Evolutionary conservation across 2,888 invertebrate species (phyloP).

Genomic region (Koerneria pararmatus): DNA sequence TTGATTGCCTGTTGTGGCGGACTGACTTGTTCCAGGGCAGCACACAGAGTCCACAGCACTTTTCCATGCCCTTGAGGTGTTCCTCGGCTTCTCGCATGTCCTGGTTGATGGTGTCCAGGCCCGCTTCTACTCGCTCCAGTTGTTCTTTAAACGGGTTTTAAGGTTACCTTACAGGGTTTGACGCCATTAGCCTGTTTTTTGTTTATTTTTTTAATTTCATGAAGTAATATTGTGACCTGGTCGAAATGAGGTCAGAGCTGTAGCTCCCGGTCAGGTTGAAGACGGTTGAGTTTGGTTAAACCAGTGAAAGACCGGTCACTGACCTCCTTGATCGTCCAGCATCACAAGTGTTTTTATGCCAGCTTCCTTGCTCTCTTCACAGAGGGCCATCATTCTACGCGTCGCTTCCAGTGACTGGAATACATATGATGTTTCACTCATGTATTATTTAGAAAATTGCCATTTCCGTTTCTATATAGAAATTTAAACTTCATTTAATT

Average conservation of each 20-base stretch:
- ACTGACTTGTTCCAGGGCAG: slow-evolving; percentile 95
- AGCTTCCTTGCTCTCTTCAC: slow-evolving; percentile 61
- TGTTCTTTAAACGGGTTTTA: slow-evolving; percentile 75
- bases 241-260: too few species aligned
- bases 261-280: too few species aligned
- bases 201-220: too few species aligned
- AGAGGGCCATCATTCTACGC: slow-evolving; percentile 61
- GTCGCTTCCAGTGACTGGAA: slow-evolving; percentile 62
- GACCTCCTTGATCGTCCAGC: slow-evolving; percentile 61
- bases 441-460: background rate
- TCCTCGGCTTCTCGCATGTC: slow-evolving; percentile 99
- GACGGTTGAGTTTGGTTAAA: too few species aligned
- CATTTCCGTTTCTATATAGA: background rate
- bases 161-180: too few species aligned
- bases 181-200: too few species aligned
- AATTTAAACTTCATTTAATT: background rate
- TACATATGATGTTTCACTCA: slow-evolving; percentile 13
- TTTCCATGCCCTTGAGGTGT: slow-evolving; percentile 97
- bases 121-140: slow-evolving; percentile 98
- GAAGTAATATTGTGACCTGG: too few species aligned
- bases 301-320: too few species aligned
- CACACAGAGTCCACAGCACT: slow-evolving; percentile 97
- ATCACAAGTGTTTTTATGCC: slow-evolving; percentile 61
- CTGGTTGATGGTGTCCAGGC: slow-evolving; percentile 99
- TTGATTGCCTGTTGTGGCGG: too few species aligned